Base-by-base conservation (phyloP, 2,888 invertebrate species). In the Zhengitettix transpicula region DNA sequence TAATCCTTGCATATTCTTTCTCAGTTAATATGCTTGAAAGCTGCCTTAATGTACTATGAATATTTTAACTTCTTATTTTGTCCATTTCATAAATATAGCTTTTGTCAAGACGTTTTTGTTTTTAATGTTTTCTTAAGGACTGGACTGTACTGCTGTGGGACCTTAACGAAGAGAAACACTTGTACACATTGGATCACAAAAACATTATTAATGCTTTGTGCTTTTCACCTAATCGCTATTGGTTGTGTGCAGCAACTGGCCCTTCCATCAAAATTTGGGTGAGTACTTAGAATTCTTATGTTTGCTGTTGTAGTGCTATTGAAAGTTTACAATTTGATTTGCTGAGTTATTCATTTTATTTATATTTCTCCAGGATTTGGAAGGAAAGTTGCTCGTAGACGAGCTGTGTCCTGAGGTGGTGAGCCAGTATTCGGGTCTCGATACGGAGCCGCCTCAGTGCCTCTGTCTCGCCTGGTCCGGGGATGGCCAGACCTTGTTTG, bases 121-220 rank as follows among this genome's bases (percentile, higher is more conserved):
- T 42, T 12, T 42, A 42, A 42, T 12, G 61, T 61, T 58, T 44
- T 59, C 65, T 66, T 42, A 66, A 83, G 87, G 98, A 98, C 78
- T 94, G 95, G 78, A 95, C 95, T 77, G 98, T 98, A 12, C 93
- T 99, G 89, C 80, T 99, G 66, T 99, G 98, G 98, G 99, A 99
- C 76, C 79, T 99, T 72, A 98, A 98, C 75, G 99, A 99, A 72
- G 97, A 95, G 78, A 98, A 99, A 77, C 97, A 98, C 75, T 81
- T 99, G 72, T 97, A 99, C 80, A 98, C 98, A 15, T 78, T 99
- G 70, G 96, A 97, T 73, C 97, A 97, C 75, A 95, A 95, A 75
- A 97, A 97, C 73, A 90, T 92, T 74, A 98, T 99, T 77, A 97
- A 96, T 69, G 91, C 98, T 8, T 79, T 99, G 69, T 94, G 95